These are phyloP conservation scores for Erebia ligea DNA, from an alignment of 2,888 invertebrate genomes.

Conservation along the genomic window DNA sequence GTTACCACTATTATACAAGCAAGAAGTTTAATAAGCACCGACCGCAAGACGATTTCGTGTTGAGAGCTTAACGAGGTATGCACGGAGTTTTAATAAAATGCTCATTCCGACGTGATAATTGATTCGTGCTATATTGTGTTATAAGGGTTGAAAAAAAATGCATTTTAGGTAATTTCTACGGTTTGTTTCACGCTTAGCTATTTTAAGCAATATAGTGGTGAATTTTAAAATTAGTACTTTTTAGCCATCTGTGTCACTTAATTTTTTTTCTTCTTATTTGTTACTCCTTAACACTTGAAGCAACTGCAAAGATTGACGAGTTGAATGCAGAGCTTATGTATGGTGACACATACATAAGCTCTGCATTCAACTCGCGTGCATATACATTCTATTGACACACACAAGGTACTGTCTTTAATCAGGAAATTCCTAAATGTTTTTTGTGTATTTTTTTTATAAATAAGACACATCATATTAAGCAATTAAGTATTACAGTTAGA, in stretches of 20 bases:
- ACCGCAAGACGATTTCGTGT: constrained; percentile 59
- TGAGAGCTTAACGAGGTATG: constrained; percentile 51
- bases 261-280: no score
- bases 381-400: no score
- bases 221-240: neutral
- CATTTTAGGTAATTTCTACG: constrained; percentile 26
- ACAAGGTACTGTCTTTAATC: no score
- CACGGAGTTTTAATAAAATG: constrained; percentile 42
- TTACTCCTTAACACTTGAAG: no score
- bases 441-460: no score
- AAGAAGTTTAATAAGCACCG: constrained; percentile 68
- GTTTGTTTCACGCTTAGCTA: neutral
- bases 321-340: no score
- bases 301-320: no score
- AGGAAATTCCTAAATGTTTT: no score
- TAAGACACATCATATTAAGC: no score
- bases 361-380: no score
- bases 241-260: neutral
- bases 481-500: no score
- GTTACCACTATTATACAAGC: constrained; percentile 37
- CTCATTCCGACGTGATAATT: constrained; percentile 40
- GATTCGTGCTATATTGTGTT: constrained; percentile 36
- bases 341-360: no score
- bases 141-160: constrained; percentile 26
- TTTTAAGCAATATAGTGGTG: neutral